These are phyloP conservation scores for Zelleria hepariella DNA, from an alignment of 2,888 invertebrate species.

Conservation along the genomic window DNA sequence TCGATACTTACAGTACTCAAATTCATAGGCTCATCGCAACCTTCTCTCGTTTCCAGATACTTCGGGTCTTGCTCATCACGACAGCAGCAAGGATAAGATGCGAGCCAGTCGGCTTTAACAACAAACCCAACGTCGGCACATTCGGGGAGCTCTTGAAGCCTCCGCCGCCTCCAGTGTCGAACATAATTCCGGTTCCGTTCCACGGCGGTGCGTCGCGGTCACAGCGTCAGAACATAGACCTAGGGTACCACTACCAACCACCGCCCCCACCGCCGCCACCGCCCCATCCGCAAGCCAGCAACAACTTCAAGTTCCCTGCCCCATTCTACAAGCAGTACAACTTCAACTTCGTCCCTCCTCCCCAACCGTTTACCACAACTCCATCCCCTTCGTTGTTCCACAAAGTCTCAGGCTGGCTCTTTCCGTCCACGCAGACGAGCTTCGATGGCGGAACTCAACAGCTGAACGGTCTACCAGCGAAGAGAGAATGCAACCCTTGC, in stretches of 20 bases:
- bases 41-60: slow-evolving; percentile 44
- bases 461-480: slow-evolving; percentile 26
- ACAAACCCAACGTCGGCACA: slow-evolving; percentile 29
- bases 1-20: neutral
- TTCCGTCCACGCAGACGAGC: slow-evolving; percentile 61
- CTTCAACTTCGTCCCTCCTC: slow-evolving; percentile 59
- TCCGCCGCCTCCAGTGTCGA: slow-evolving; percentile 39
- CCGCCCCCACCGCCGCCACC: slow-evolving; percentile 36
- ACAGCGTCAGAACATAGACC: slow-evolving; percentile 45
- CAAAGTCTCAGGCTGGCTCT: slow-evolving; percentile 74
- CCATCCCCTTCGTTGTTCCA: slow-evolving; percentile 69
- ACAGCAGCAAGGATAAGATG: slow-evolving; percentile 36
- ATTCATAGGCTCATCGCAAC: too few relatives aligned
- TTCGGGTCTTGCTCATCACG: slow-evolving; percentile 39
- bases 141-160: slow-evolving; percentile 56
- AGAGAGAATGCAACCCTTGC: slow-evolving; percentile 81
- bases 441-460: slow-evolving; percentile 21
- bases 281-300: slow-evolving; percentile 20
- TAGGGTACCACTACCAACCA: slow-evolving; percentile 39
- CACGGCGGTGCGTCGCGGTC: slow-evolving; percentile 39
- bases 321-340: slow-evolving; percentile 64
- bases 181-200: slow-evolving; percentile 52
- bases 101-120: slow-evolving; percentile 34
- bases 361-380: slow-evolving; percentile 54
- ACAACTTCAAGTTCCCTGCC: slow-evolving; percentile 56